Evolutionary conservation across 2,113 vertebrate species (phyloP).

Genomic region (Todiramphus chloris): DNA sequence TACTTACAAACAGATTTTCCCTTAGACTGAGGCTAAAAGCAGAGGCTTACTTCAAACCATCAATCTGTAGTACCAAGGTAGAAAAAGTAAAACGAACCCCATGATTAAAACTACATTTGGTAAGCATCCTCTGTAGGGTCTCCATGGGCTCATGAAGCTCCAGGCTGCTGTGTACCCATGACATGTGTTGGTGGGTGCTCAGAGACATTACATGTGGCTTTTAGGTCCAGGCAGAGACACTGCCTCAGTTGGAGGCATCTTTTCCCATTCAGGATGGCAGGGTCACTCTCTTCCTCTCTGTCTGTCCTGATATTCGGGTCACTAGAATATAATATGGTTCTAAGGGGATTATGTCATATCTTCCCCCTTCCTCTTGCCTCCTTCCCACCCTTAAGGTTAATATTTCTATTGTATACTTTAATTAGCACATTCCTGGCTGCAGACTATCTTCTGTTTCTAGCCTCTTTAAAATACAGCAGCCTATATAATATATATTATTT

Average conservation of each 20-base stretch:
- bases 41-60: not conserved
- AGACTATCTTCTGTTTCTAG: not conserved
- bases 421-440: conserved; percentile 13
- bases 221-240: not conserved
- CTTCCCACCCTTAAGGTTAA: conserved; percentile 9
- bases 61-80: not conserved
- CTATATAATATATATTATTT: conserved; percentile 2
- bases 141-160: not conserved
- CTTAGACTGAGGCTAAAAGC: not conserved
- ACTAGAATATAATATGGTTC: not conserved
- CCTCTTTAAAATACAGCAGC: not conserved
- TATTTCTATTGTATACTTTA: conserved; percentile 17
- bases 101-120: not conserved
- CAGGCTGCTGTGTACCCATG: not conserved
- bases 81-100: not conserved
- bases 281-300: not conserved
- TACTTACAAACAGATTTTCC: not conserved
- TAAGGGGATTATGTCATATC: not conserved
- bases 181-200: accelerated
- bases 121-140: not conserved
- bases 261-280: not conserved
- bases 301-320: not conserved
- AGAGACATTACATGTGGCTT: accelerated
- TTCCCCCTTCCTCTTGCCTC: not conserved
- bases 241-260: not conserved